These are phyloP conservation scores for Penaeus indicus DNA, from an alignment of 1,140 invertebrate species.

Conservation along the genomic window DNA sequence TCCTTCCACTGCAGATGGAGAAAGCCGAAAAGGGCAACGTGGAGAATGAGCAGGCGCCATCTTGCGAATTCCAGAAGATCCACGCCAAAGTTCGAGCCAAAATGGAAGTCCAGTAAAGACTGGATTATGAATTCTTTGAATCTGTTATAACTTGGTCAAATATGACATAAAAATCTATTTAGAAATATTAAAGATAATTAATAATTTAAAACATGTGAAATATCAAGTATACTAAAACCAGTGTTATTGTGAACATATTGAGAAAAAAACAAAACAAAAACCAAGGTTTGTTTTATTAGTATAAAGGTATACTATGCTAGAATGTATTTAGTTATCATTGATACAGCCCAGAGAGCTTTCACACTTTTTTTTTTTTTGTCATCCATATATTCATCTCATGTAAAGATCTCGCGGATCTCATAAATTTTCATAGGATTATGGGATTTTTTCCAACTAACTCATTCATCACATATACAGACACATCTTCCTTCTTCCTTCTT, in stretches of 20 bases:
- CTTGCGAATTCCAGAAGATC: slow-evolving; percentile 69
- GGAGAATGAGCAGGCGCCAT: slow-evolving; percentile 66
- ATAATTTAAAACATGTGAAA: too few species aligned
- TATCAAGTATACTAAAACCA: too few species aligned
- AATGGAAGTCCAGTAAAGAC: slow-evolving; percentile 53
- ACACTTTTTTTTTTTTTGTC: slow-evolving; percentile 46
- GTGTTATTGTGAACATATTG: too few species aligned
- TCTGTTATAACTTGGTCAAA: neutral
- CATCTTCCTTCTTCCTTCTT: too few species aligned
- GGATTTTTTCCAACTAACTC: neutral
- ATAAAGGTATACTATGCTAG: slow-evolving; percentile 8
- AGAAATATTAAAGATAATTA: too few species aligned
- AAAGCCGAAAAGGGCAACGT: slow-evolving; percentile 41
- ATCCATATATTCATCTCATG: slow-evolving; percentile 32
- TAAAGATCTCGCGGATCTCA: slow-evolving; percentile 53
- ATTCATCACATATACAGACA: too few species aligned
- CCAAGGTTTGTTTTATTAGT: neutral
- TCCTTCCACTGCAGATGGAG: slow-evolving; percentile 38
- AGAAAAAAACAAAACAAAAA: neutral
- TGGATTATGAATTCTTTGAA: neutral
- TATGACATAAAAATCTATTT: slow-evolving; percentile 3
- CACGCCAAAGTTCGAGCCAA: slow-evolving; percentile 72
- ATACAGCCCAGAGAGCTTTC: slow-evolving; percentile 56
- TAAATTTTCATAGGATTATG: slow-evolving; percentile 17
- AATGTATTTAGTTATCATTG: slow-evolving; percentile 9